A percentile compares a stretch with the other conserved stretches of the same genome.
phyloP scores from a whole-genome alignment of 2,113 vertebrate genomes.

The Anhinga anhinga region DNA sequence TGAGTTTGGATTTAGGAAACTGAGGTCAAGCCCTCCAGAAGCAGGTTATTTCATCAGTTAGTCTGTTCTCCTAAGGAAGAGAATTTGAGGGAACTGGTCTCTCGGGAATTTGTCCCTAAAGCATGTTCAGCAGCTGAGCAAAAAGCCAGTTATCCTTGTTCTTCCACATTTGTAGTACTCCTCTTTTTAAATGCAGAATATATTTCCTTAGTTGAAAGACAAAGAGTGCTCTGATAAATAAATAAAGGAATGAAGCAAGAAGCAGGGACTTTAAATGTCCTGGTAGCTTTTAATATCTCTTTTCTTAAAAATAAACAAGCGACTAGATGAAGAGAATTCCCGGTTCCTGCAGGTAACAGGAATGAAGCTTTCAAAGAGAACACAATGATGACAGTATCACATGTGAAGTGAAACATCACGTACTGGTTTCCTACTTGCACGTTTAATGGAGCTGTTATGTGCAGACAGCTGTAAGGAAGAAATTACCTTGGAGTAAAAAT shows the following conservation, averaged over 20 bases:
- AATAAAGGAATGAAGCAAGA: not conserved
- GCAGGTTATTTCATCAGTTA: not conserved
- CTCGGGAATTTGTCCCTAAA: not conserved
- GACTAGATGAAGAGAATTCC: not conserved
- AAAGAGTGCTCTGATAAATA: not conserved
- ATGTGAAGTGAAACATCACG: not conserved
- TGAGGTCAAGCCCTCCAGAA: not conserved
- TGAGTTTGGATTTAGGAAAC: not conserved
- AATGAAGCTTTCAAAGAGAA: not conserved
- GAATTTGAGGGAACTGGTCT: not conserved
- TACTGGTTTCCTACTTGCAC: not conserved
- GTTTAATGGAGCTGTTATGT: not conserved
- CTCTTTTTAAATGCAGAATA: not conserved
- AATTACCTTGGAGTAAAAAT: not conserved
- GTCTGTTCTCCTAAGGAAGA: not conserved
- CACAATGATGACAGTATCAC: not conserved
- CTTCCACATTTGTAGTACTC: not conserved
- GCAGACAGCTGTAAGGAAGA: not conserved
- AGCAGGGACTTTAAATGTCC: not conserved
- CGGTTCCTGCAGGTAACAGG: not conserved
- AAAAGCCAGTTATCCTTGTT: not conserved
- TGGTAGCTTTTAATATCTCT: not conserved
- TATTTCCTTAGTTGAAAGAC: not conserved
- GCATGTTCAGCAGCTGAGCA: not conserved
- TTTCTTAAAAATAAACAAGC: not conserved